Evolutionary conservation across 2,113 vertebrate genomes (phyloP).

Genomic region (Thalassarche chlororhynchos): DNA sequence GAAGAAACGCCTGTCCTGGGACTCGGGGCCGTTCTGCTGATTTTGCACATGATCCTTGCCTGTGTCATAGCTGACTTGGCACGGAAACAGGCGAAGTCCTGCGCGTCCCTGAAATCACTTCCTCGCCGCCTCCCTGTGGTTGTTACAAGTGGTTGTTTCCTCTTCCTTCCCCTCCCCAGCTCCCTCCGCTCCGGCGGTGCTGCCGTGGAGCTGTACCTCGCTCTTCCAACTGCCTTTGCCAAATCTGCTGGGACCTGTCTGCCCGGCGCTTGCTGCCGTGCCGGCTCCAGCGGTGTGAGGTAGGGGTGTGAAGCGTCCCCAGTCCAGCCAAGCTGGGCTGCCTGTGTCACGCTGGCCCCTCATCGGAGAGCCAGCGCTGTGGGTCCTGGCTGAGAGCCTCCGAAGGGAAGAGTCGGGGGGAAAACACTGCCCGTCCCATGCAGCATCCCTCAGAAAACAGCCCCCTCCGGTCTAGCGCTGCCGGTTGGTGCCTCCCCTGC

Average conservation of each 20-base stretch:
- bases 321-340: neutral
- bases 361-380: neutral
- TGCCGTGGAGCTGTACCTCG: neutral
- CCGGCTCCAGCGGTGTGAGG: neutral
- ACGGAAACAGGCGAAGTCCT: neutral
- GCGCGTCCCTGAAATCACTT: neutral
- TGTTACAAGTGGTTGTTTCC: neutral
- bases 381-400: neutral
- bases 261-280: neutral
- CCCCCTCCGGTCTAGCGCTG: neutral
- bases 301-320: neutral
- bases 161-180: neutral
- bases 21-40: accelerated
- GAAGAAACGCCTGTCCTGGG: neutral
- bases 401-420: neutral
- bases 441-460: neutral
- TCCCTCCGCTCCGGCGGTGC: neutral
- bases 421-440: neutral
- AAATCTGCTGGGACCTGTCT: neutral
- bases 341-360: neutral
- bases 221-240: neutral
- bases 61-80: neutral
- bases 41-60: neutral
- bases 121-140: accelerated
- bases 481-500: no score